Conservation (phyloP, 2,888 invertebrate genomes). For the Trichopria drosophilae region DNA sequence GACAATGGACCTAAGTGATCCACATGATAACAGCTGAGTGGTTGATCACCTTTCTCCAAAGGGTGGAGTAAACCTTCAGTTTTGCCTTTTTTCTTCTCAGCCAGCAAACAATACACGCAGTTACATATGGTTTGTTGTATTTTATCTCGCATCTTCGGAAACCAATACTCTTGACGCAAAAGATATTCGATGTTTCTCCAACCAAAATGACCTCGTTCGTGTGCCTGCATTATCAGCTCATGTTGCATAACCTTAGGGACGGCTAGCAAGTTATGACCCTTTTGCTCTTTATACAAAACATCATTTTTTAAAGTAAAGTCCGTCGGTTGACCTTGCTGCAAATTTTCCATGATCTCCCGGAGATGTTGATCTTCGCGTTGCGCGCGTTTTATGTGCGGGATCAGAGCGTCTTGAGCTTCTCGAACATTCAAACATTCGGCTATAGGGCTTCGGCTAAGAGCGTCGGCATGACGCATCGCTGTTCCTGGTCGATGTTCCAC, state of each 20-base stretch:
- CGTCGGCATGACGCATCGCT: conserved; percentile 35
- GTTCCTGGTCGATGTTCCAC: too few relatives aligned
- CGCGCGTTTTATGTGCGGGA: conserved; percentile 1
- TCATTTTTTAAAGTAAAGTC: too few relatives aligned
- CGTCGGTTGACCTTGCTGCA: conserved; percentile 2
- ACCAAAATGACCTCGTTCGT: conserved; percentile 14
- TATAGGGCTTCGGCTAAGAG: conserved; percentile 29
- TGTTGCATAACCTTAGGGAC: conserved; percentile 10
- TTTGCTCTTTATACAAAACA: too few relatives aligned
- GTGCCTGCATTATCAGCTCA: conserved; percentile 11
- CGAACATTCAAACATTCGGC: too few relatives aligned
- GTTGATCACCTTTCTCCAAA: too few relatives aligned
- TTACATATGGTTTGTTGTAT: conserved; percentile 11
- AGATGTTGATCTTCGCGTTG: conserved; percentile 6
- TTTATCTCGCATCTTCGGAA: conserved; percentile 14
- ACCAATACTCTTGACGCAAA: conserved; percentile 21
- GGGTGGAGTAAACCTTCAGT: conserved; percentile 41
- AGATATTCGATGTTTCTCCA: conserved; percentile 16
- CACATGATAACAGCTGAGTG: conserved; percentile 44
- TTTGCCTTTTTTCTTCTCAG: conserved; percentile 39
- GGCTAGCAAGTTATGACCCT: background rate
- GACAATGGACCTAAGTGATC: too few relatives aligned
- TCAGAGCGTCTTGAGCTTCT: conserved; percentile 7
- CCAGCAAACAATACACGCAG: conserved; percentile 39
- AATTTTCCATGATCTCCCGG: conserved; percentile 9